Conservation (phyloP, 2,113 vertebrate species). For the Zosterops pallidus region DNA sequence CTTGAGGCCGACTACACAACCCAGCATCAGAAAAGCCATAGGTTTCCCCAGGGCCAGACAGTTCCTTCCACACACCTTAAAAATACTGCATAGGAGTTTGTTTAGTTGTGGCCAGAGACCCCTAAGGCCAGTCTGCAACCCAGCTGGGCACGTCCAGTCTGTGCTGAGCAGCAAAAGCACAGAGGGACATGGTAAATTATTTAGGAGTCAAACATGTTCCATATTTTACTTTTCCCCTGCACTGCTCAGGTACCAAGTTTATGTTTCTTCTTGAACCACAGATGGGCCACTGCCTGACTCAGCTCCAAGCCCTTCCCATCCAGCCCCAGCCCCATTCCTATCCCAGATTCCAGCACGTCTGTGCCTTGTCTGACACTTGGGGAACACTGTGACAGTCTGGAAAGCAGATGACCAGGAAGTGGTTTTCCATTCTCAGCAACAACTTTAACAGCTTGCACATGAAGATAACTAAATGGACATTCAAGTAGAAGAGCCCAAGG, state of each 20-base stretch:
- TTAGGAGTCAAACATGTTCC: neutral
- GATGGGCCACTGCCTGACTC: neutral
- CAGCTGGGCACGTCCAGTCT: fast-evolving
- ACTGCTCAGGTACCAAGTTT: neutral
- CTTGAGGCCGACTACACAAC: fast-evolving
- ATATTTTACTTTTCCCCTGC: neutral
- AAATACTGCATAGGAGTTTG: neutral
- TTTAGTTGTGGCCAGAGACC: neutral
- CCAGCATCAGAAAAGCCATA: neutral
- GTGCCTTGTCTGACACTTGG: fast-evolving
- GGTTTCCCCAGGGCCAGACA: neutral
- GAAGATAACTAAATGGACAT: neutral
- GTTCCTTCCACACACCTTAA: neutral
- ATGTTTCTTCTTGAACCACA: neutral
- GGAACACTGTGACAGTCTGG: neutral
- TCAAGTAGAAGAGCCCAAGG: neutral
- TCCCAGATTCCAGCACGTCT: fast-evolving
- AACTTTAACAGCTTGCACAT: neutral
- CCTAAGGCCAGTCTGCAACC: neutral
- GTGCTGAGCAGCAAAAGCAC: neutral
- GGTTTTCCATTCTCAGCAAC: neutral
- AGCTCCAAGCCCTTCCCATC: neutral
- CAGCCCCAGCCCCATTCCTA: neutral
- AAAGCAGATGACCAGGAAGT: neutral
- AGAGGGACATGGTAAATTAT: neutral